Evolutionary conservation across 1,140 invertebrate species (phyloP).

Genomic region (Apis laboriosa): DNA sequence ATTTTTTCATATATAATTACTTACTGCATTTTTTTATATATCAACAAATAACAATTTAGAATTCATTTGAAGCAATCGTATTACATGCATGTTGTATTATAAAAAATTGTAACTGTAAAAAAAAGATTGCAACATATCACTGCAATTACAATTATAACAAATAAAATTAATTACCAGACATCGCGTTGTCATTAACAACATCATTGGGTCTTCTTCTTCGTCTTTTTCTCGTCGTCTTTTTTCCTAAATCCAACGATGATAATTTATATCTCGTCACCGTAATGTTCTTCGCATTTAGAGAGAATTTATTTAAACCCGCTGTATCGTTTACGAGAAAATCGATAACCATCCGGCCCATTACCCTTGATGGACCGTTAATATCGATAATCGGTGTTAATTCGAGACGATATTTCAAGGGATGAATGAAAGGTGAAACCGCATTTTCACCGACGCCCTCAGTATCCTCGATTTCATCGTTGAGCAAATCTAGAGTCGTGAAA

Average conservation of each 20-base stretch:
- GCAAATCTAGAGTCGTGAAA: slow-evolving; percentile 62
- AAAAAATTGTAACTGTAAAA: too few relatives aligned
- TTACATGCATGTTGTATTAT: too few relatives aligned
- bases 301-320: slow-evolving; percentile 50
- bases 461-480: slow-evolving; percentile 56
- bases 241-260: neutral
- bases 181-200: neutral
- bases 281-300: slow-evolving; percentile 65
- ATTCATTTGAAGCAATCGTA: too few relatives aligned
- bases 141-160: too few relatives aligned
- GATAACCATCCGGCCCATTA: slow-evolving; percentile 64
- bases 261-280: slow-evolving; percentile 55
- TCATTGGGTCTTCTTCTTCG: slow-evolving; percentile 42
- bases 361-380: slow-evolving; percentile 42
- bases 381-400: slow-evolving; percentile 62
- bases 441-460: slow-evolving; percentile 25
- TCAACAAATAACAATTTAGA: too few relatives aligned
- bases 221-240: slow-evolving; percentile 21
- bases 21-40: too few relatives aligned
- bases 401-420: slow-evolving; percentile 66
- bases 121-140: too few relatives aligned
- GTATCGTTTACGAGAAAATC: slow-evolving; percentile 64
- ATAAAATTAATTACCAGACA: slow-evolving; percentile 28
- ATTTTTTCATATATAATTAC: too few relatives aligned
- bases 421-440: slow-evolving; percentile 58